A percentile compares a stretch with the other conserved stretches of the same genome.
These are phyloP conservation scores for Choloepus hoffmanni DNA, from an alignment of 2,113 vertebrate genomes.

Conservation along the genomic window DNA sequence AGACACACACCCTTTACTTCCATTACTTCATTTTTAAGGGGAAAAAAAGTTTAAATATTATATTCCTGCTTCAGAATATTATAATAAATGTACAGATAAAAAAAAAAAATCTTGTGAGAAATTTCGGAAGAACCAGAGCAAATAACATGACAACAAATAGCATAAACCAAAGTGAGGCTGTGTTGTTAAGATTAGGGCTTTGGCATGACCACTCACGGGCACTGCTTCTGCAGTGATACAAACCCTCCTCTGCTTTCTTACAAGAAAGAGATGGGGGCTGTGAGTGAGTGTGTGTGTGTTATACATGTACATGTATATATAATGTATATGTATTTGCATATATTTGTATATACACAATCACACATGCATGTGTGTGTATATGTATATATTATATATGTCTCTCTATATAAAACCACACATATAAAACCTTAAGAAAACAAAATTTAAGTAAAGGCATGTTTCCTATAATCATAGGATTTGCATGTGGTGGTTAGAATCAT, in stretches of 20 bases:
- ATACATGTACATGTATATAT: no score
- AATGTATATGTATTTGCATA: not conserved
- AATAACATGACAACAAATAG: not conserved
- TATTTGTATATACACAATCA: not conserved
- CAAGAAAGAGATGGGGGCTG: not conserved
- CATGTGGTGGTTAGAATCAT: not conserved
- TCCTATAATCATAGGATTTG: not conserved
- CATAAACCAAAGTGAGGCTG: not conserved
- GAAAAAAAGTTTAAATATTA: not conserved
- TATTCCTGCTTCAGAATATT: not conserved
- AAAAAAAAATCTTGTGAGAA: not conserved
- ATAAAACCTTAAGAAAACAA: not conserved
- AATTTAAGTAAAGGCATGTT: not conserved
- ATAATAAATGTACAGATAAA: not conserved
- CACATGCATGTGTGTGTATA: no score
- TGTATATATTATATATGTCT: no score
- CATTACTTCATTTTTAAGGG: not conserved
- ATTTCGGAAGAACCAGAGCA: not conserved
- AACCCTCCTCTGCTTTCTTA: not conserved
- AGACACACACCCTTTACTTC: no score
- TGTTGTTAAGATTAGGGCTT: not conserved
- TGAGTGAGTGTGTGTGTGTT: no score
- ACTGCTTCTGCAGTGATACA: not conserved
- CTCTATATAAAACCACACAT: rapidly evolving
- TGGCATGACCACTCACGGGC: not conserved